A percentile compares a stretch with the other conserved stretches of the same genome.
phyloP scores from a whole-genome alignment of 2,888 invertebrate species.

The Ophion ventricosus region DNA sequence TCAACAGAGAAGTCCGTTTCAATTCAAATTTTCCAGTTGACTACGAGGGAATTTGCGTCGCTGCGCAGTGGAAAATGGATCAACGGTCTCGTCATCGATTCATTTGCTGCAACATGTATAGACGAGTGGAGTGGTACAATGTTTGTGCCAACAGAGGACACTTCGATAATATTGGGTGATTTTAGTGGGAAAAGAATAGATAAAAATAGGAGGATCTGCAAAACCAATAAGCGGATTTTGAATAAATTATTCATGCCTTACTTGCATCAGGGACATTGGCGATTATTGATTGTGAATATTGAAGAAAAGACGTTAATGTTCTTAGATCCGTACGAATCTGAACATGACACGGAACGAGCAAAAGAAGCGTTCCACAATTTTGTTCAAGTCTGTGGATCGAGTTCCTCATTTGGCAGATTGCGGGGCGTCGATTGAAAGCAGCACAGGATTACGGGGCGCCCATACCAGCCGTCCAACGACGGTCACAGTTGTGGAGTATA shows the following conservation, averaged over 20 bases:
- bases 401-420: conserved; percentile 8
- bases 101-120: background rate
- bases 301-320: conserved; percentile 16
- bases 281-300: conserved; percentile 29
- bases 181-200: conserved; percentile 13
- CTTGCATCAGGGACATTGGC: conserved; percentile 42
- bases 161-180: conserved; percentile 35
- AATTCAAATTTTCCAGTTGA: conserved; percentile 4
- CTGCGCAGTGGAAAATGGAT: conserved; percentile 16
- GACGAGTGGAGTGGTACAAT: background rate
- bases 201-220: background rate
- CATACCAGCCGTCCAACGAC: conserved; percentile 34
- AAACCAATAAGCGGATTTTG: background rate
- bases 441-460: background rate
- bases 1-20: background rate
- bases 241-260: conserved; percentile 50
- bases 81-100: conserved; percentile 3
- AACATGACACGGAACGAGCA: conserved; percentile 35
- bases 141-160: conserved; percentile 18
- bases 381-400: conserved; percentile 4
- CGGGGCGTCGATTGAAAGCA: background rate
- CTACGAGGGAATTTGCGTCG: conserved; percentile 22
- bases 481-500: conserved; percentile 47
- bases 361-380: conserved; percentile 49
- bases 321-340: conserved; percentile 45